Base-by-base conservation (phyloP, 2,797 vertebrate species). In the Apogon hyalosoma region DNA sequence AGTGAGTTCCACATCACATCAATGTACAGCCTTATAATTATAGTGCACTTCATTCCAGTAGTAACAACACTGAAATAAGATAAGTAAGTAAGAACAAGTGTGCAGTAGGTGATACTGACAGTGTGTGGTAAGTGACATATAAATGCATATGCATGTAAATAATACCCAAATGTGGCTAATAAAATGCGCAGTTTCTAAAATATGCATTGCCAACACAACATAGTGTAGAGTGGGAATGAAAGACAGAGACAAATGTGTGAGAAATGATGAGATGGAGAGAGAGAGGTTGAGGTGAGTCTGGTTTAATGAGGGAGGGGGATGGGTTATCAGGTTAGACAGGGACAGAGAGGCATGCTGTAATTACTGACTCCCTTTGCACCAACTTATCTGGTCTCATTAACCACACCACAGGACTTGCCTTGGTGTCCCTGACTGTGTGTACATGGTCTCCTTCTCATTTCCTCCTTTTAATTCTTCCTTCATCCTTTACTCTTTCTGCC, bases 311-410 rank as follows among this genome's bases (percentile, higher is more conserved):
- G 33, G 24, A 51, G 52, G 53, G 39, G 50, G 33, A 1, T 24
- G 10, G 16, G 69, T 66, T 59, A 62, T 73, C 63, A 43, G 49
- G 77, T 64, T 61, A 45, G 65, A 80, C 55, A 56, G 49, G 46
- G 43, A 69, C 61, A 75, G 12, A 61, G 75, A 66, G 59, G 31
- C 9, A 7, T 66, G 50, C 79, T 83, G 82, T 87, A 88, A 87
- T 88, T 89, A 88, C 69, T 55, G 64, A 24, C 33, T 65, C 59
- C 55, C 67, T 66, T 62, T 28, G 49, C 63, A 64, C 67, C 48
- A 59, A 24, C 28, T 72, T 50, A 62, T 75, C 67, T 66, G 65
- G 7, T 67, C 64, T 81, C 75, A 75, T 73, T 84, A 73, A 67
- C 42, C 28, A 68, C 9, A 60, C 60, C 57, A 50, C 61, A 47